These are phyloP conservation scores for Spodoptera littoralis DNA, from an alignment of 2,888 invertebrate genomes.

Conservation along the genomic window DNA sequence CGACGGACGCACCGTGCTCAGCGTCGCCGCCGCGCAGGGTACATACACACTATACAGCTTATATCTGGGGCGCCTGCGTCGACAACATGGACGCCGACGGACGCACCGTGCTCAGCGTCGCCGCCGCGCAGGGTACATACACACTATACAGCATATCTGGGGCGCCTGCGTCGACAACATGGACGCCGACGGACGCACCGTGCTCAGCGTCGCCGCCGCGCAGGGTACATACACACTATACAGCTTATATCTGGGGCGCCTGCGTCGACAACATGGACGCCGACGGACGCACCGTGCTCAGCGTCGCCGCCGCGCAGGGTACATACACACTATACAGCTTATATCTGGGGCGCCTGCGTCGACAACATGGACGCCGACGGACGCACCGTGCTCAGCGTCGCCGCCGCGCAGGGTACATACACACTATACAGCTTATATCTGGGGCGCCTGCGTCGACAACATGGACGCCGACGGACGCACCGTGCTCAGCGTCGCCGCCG, in stretches of 20 bases:
- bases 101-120: constrained; percentile 95
- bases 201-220: constrained; percentile 94
- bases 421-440: constrained; percentile 86
- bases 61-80: constrained; percentile 96
- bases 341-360: constrained; percentile 96
- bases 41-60: too few relatives aligned
- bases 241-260: constrained; percentile 87
- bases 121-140: constrained; percentile 92
- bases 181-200: constrained; percentile 97
- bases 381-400: constrained; percentile 95
- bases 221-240: constrained; percentile 87
- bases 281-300: constrained; percentile 96
- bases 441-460: constrained; percentile 98
- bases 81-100: constrained; percentile 98
- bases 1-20: constrained; percentile 96
- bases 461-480: constrained; percentile 98
- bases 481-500: constrained; percentile 95
- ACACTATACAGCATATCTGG: constrained; percentile 91
- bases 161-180: constrained; percentile 98
- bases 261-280: constrained; percentile 98
- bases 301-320: constrained; percentile 95
- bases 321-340: too few relatives aligned
- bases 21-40: constrained; percentile 95
- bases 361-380: constrained; percentile 98
- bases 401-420: constrained; percentile 92